Conservation (phyloP, 2,888 invertebrate genomes). For the Julus scandinavius region DNA sequence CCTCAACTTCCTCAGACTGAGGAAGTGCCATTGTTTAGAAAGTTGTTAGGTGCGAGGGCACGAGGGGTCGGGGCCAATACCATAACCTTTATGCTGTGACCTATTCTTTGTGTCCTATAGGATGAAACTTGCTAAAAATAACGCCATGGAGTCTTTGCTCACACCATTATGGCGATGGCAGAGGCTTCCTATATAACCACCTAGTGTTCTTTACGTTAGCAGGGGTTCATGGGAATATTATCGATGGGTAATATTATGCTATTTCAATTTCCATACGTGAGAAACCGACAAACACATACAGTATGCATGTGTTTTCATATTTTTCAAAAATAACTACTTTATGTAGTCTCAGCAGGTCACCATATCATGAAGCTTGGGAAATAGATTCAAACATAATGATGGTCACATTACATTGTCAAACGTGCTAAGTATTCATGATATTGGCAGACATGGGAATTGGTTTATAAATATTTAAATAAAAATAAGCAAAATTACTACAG, state of each 20-base stretch:
- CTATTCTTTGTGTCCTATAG: slow-evolving; percentile 39
- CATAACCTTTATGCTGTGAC: slow-evolving; percentile 42
- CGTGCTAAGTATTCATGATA: background rate
- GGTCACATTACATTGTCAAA: background rate
- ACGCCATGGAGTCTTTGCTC: slow-evolving; percentile 12
- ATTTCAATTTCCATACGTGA: background rate
- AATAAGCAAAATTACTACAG: background rate
- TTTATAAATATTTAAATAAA: no score
- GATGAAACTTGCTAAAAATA: slow-evolving; percentile 37
- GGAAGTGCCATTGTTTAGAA: slow-evolving; percentile 51
- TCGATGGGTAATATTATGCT: background rate
- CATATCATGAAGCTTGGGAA: background rate
- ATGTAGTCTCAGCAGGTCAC: background rate
- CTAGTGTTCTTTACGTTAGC: background rate
- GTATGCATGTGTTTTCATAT: background rate
- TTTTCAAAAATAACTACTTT: slow-evolving; percentile 1
- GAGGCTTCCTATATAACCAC: slow-evolving; percentile 20
- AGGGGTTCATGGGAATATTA: slow-evolving; percentile 31
- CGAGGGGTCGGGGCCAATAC: slow-evolving; percentile 37
- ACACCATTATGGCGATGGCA: background rate
- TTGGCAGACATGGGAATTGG: background rate
- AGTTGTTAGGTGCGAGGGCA: slow-evolving; percentile 47
- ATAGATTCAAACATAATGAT: background rate
- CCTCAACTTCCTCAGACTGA: slow-evolving; percentile 37
- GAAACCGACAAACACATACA: background rate